Evolutionary conservation across 2,888 invertebrate species (phyloP), one percentile per base, ranked within the genome.

Genomic region (Mythimna loreyi): DNA sequence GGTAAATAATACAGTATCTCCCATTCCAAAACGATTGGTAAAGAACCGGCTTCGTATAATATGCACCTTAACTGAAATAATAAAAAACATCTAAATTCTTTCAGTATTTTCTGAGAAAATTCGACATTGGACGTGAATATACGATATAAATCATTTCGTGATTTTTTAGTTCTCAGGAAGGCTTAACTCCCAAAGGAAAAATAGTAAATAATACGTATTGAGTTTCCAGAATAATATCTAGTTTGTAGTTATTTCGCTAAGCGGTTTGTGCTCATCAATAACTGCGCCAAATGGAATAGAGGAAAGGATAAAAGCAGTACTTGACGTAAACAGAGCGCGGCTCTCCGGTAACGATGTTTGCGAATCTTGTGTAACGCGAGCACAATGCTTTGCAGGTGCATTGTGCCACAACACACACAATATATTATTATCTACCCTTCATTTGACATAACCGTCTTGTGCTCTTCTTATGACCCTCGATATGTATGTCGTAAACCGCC

Each of bases 401-500:
- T 79, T 80, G 67, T 81, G 67, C 69, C 53, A 76, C 71, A 69
- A 75, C 76, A 71, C 72, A 79, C 80, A 66, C 65, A 82, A 83
- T 84, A 81, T 83, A 77, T 82, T 78, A 70, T 72, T 76, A 76
- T 82, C 84, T 85, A 79, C 74, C 61, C 75, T 78, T 76, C 75
- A 72, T 86, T 88, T 91, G 91, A 90, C 91, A 92, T 89, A 89
- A 87, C 71, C 82, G 64, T 72, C 61, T 79, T 69, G 73, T 80
- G 69, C 74, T 76, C 71, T 72, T 81, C 83, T 85, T 85, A 86
- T 80, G 86, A 84, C 85, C 81, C 78, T 76, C 79, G 78, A 83
- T 79, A 75, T 78, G 81, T 80, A 83, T 90, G 90, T 92, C 91
- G 93, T 94, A 92, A 93, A 91, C 91, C 89, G 85, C 88, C 85